Base-by-base conservation (phyloP, 2,888 invertebrate species). In the Cosmopolites sordidus region DNA sequence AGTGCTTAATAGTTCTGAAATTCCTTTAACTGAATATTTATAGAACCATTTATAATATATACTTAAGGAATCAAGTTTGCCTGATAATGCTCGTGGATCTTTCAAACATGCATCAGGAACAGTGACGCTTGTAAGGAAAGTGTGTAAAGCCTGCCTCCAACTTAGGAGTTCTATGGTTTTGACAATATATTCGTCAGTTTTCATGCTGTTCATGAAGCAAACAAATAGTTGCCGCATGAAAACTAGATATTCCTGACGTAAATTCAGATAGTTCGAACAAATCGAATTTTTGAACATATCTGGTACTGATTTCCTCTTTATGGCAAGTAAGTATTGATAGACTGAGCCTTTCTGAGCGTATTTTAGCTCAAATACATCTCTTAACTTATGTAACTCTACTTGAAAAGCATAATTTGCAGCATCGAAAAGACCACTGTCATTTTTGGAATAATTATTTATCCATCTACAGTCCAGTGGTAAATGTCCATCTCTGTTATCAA, bases 31-130 rank as follows among this genome's bases (percentile, higher is more conserved):
- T 16, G 83, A 72, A 71, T 82, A 77, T 67, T 89, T 89, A 14
- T 78, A 72, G 30, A 89, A 68, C 89, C 89, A 90, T 69, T 83
- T 86, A 63, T 82, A 86, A 66, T 89, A 87, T 9, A 87, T 75
- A 59, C 81, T 76, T 1, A 89, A 42, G 2, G 45, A 14, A 42
- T 58, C 50, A 30, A 53, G 22, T 48, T 56, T 56, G 15, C 44
- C 38, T 14, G 45, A 22, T 4, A 50, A 16, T 5, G 37, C 22
- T 17, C 43, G 22, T 8, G 45, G 44, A 12, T 46, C 38, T 14
- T 41, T 47, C 8, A 51, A 29, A 33, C 43, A 16, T 1, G 12
- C 30, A 15, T 49, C 42, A 9, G 52, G 52, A 16, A 53, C 9
- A 14, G 29, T 15, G n/a, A 56, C 50, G 27, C 53, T 46, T 16